Percentiles rank a stretch among this genome's conserved stretches.
These are phyloP conservation scores for Indri indri DNA, from an alignment of 2,113 vertebrate genomes.

Conservation along the genomic window DNA sequence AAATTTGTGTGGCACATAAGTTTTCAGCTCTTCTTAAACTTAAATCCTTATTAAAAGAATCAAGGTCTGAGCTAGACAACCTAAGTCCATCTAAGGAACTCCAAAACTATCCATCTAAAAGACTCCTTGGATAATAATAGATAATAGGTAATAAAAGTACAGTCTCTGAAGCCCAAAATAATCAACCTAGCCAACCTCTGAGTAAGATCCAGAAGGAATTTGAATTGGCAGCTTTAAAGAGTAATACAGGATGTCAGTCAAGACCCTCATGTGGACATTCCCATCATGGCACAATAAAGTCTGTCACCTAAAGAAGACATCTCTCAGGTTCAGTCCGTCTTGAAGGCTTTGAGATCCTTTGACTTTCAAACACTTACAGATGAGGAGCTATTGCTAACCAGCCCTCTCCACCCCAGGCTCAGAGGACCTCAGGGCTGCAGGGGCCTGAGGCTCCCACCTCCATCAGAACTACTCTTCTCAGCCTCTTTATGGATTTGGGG, in stretches of 20 bases:
- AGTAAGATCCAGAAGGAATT: background rate
- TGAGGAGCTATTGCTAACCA: background rate
- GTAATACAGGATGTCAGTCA: background rate
- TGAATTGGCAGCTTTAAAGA: conserved; percentile 1
- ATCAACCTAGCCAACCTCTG: background rate
- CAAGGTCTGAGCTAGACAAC: background rate
- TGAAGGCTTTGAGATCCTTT: background rate
- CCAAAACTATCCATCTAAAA: background rate
- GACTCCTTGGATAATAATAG: background rate
- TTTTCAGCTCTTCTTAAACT: background rate
- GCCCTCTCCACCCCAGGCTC: background rate
- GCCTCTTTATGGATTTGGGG: background rate
- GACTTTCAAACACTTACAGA: background rate
- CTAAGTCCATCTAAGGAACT: background rate
- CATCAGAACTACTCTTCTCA: no score
- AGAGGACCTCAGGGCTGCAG: background rate
- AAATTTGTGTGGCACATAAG: background rate
- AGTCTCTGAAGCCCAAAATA: background rate
- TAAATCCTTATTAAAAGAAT: background rate
- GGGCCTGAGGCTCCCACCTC: background rate
- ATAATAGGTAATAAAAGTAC: background rate
- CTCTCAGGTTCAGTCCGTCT: background rate
- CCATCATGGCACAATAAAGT: background rate
- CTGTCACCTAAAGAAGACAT: background rate
- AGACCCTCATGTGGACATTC: background rate